A percentile compares a stretch with the other conserved stretches of the same genome.
phyloP scores from a whole-genome alignment of 2,888 invertebrate species.

The Nomada ruficornis region DNA sequence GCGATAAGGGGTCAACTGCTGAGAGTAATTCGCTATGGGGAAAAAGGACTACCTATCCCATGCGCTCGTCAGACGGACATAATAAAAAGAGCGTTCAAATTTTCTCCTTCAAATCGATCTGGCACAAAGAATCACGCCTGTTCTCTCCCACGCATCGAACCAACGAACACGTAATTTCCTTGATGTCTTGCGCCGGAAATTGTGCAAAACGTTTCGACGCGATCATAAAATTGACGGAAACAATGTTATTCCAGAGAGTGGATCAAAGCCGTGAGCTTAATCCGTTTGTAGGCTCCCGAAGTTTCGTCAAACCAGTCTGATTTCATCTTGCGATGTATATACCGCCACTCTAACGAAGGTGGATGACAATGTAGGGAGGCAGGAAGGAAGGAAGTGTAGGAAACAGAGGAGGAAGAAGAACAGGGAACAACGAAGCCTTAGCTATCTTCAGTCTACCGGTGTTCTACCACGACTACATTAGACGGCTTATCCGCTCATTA shows the following conservation, averaged over 20 bases:
- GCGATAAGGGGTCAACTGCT: constrained; percentile 56
- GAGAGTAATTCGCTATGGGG: constrained; percentile 45
- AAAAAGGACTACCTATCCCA: constrained; percentile 52
- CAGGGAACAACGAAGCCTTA: constrained; percentile 48
- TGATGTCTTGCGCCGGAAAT: not conserved
- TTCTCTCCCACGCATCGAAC: not conserved
- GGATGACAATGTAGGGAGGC: constrained; percentile 36
- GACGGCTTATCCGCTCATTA: constrained; percentile 76
- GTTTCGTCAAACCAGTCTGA: constrained; percentile 59
- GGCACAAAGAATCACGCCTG: constrained; percentile 21
- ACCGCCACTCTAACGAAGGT: constrained; percentile 33
- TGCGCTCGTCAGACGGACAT: constrained; percentile 62
- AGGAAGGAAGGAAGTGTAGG: constrained; percentile 18
- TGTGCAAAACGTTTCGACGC: not conserved
- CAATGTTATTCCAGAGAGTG: not conserved
- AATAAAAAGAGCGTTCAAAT: constrained; percentile 67
- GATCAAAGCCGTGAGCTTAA: constrained; percentile 17
- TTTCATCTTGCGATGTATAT: constrained; percentile 50
- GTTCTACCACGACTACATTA: constrained; percentile 75
- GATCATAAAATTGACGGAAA: not conserved
- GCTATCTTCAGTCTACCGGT: constrained; percentile 66
- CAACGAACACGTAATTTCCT: constrained; percentile 38
- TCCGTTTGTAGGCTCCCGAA: constrained; percentile 44
- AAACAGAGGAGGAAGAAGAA: constrained; percentile 35
- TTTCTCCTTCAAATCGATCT: constrained; percentile 62